Conservation (phyloP, 2,797 vertebrate species). For the Etheostoma nigrum region DNA sequence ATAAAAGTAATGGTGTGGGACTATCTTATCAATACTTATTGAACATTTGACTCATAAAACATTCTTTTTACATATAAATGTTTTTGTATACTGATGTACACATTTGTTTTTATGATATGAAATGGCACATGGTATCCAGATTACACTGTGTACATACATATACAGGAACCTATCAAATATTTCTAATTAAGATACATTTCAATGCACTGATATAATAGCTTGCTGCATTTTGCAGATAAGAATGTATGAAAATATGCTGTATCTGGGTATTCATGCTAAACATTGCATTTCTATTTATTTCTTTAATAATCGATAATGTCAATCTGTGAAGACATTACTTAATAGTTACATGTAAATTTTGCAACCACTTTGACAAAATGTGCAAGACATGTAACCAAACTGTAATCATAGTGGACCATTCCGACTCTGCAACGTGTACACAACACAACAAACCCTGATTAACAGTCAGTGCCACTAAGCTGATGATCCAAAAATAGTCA, state of each 20-base stretch:
- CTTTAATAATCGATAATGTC: background rate
- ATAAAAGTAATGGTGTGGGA: conserved; percentile 28
- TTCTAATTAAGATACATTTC: conserved; percentile 17
- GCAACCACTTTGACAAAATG: conserved; percentile 17
- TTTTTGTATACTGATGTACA: conserved; percentile 25
- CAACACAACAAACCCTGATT: conserved; percentile 62
- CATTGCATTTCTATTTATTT: conserved; percentile 20
- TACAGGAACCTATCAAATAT: conserved; percentile 12
- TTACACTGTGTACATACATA: conserved; percentile 33
- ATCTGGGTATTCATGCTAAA: conserved; percentile 30
- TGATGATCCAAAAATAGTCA: conserved; percentile 77
- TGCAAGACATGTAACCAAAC: conserved; percentile 15
- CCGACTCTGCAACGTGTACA: conserved; percentile 38
- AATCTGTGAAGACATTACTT: conserved; percentile 19
- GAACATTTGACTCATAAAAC: conserved; percentile 20
- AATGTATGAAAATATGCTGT: conserved; percentile 19
- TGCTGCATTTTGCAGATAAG: conserved; percentile 1
- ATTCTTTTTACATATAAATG: conserved; percentile 12
- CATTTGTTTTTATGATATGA: conserved; percentile 19
- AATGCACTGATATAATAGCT: conserved; percentile 28
- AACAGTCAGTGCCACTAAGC: conserved; percentile 68
- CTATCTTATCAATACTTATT: conserved; percentile 21
- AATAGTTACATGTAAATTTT: conserved; percentile 10
- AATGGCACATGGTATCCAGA: conserved; percentile 48
- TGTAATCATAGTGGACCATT: conserved; percentile 11